These are phyloP conservation scores for Athripsodes cinereus DNA, from an alignment of 2,888 invertebrate species.

Conservation along the genomic window DNA sequence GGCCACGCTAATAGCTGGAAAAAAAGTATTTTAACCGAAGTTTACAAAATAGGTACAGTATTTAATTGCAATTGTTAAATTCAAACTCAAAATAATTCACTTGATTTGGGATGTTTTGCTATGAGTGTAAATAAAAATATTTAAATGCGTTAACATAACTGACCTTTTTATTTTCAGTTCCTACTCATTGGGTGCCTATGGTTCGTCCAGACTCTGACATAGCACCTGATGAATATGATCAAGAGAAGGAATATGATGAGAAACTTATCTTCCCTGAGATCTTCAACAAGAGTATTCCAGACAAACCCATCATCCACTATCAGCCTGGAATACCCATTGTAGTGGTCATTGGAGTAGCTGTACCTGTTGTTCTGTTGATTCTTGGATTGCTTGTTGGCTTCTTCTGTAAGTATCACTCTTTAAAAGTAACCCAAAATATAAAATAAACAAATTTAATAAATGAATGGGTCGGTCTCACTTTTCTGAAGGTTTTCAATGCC, in stretches of 20 bases:
- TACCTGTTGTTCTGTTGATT: conserved; percentile 37
- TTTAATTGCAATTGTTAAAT: not conserved
- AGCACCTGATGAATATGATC: conserved; percentile 36
- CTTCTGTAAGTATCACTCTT: conserved; percentile 10
- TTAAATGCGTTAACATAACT: not conserved
- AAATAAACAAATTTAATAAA: too few species aligned
- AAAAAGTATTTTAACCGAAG: too few species aligned
- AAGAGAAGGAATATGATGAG: conserved; percentile 29
- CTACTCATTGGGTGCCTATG: conserved; percentile 22
- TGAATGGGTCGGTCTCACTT: too few species aligned
- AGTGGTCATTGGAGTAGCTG: conserved; percentile 36
- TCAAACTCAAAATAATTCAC: not conserved
- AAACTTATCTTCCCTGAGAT: conserved; percentile 18
- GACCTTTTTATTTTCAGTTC: conserved; percentile 23
- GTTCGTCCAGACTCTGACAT: conserved; percentile 30
- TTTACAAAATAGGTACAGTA: too few species aligned
- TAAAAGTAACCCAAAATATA: too few species aligned
- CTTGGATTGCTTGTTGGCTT: conserved; percentile 14
- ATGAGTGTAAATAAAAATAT: too few species aligned
- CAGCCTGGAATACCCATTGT: conserved; percentile 25
- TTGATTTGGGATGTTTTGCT: too few species aligned
- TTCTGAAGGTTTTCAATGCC: too few species aligned
- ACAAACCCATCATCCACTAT: conserved; percentile 14
- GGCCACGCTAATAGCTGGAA: too few species aligned
- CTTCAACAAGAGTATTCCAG: conserved; percentile 16